Base-by-base conservation (phyloP, 2,113 vertebrate species). In the Thunnus maccoyii region DNA sequence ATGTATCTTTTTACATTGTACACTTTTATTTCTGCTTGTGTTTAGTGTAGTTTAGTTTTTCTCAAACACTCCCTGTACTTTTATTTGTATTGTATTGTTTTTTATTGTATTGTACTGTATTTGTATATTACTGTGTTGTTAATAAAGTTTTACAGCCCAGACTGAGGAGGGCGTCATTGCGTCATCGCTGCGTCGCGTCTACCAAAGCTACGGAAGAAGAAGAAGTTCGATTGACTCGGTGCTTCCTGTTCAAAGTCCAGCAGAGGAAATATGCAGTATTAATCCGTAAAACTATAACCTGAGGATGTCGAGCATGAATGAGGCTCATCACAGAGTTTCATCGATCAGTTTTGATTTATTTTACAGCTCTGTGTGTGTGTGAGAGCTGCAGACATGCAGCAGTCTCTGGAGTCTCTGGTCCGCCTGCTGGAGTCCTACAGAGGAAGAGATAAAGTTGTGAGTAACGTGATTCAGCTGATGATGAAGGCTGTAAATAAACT, bases 381-480 rank as follows among this genome's bases (percentile, higher is more conserved):
- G 18, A 32, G 30, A 25, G 18, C 25, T 18, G 22, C 50, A 32
- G 16, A 82, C 82, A 97, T 97, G 96, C 95, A 94, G 91, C 57
- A 87, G 78, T 82, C 82, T 6, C 22, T 98, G 74, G 18, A 91
- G 66, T 80, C 89, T 5, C 78, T 97, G 22, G 94, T 95, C 3
- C 85, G 92, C 0, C 68, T 92, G 20, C 88, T 99, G 81, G 98
- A 99, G 90, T 96, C 96, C 0, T 96, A 98, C 91, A 93, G 98
- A 84, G 97, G 97, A 17, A 96, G 97, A 56, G 98, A 99, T 86
- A 96, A 97, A 90, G 91, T 95, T 92, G 97, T 98, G 91, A 97
- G 97, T 95, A 56, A 68, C 73, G 32, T 25, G 3, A 8, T 8
- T 8, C 36, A 9, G 36, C 36, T 41, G 36, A 2, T 41, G 4